phyloP scores from a whole-genome alignment of 2,888 invertebrate genomes.

The Teleogryllus oceanicus region DNA sequence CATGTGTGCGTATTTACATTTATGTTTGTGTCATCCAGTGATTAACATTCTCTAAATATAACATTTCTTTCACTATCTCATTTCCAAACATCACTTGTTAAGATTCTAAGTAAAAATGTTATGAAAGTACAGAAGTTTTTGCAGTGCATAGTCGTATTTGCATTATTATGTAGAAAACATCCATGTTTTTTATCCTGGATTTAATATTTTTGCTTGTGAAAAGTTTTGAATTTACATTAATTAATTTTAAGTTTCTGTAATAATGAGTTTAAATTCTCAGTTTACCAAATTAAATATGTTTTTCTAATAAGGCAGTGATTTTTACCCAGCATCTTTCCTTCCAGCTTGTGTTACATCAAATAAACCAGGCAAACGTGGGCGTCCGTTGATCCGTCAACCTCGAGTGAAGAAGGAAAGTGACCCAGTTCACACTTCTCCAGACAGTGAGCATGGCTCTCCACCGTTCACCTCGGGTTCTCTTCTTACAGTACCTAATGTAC shows the following conservation, averaged over 20 bases:
- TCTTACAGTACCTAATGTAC: constrained; percentile 52
- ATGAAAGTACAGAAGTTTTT: background rate
- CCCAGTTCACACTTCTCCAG: constrained; percentile 49
- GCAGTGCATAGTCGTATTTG: too few relatives aligned
- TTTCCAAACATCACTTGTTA: background rate
- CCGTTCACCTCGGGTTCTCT: constrained; percentile 46
- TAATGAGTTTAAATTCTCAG: background rate
- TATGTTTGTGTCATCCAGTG: too few relatives aligned
- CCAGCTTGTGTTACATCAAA: constrained; percentile 22
- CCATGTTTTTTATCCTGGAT: too few relatives aligned
- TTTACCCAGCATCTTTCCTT: background rate
- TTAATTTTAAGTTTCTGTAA: background rate
- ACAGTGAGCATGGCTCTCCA: constrained; percentile 45
- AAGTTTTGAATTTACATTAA: background rate
- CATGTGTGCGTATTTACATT: too few relatives aligned
- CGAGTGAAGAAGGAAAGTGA: constrained; percentile 64
- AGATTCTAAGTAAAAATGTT: background rate
- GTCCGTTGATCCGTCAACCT: constrained; percentile 63
- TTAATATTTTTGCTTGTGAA: too few relatives aligned
- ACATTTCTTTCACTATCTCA: too few relatives aligned
- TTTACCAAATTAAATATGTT: background rate
- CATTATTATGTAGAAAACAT: too few relatives aligned
- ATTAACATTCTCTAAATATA: too few relatives aligned
- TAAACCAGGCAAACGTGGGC: constrained; percentile 52
- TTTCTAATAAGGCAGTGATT: background rate